phyloP scores from a whole-genome alignment of 2,888 invertebrate genomes.

The Prosapia bicincta region DNA sequence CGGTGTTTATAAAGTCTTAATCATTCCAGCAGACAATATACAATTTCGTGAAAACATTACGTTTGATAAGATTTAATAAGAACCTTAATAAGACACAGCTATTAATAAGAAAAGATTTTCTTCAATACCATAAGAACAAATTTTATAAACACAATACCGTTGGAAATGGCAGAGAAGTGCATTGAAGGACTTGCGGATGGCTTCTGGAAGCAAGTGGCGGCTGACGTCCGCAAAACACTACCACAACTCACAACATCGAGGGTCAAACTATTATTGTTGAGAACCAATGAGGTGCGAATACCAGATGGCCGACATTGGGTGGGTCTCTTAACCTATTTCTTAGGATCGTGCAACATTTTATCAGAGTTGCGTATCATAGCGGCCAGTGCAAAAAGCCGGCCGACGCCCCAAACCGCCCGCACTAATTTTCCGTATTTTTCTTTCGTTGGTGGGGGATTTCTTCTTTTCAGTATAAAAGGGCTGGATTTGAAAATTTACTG shows the following conservation, averaged over 20 bases:
- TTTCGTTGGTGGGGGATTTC: neutral
- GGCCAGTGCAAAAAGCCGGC: neutral
- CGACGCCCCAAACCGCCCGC: neutral
- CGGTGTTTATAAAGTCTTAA: too few species aligned
- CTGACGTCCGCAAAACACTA: neutral
- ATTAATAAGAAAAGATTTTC: too few species aligned
- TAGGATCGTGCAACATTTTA: neutral
- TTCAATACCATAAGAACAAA: neutral
- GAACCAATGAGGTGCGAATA: conserved; percentile 2
- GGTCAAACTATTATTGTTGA: conserved; percentile 2
- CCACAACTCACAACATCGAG: neutral
- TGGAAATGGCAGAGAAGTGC: too few species aligned
- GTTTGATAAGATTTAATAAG: too few species aligned
- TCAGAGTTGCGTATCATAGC: neutral
- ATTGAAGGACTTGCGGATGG: neutral
- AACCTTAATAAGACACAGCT: too few species aligned
- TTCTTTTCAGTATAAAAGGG: conserved; percentile 4
- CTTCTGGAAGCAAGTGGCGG: neutral
- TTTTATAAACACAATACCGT: too few species aligned
- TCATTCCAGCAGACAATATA: too few species aligned
- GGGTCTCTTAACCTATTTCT: conserved; percentile 2
- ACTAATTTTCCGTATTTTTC: neutral
- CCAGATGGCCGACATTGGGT: neutral
- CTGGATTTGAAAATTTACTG: neutral
- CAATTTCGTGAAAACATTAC: too few species aligned